Percentiles rank a stretch among this genome's conserved stretches.
These are phyloP conservation scores for Alces alces DNA, from an alignment of 2,113 vertebrate genomes.

Conservation along the genomic window DNA sequence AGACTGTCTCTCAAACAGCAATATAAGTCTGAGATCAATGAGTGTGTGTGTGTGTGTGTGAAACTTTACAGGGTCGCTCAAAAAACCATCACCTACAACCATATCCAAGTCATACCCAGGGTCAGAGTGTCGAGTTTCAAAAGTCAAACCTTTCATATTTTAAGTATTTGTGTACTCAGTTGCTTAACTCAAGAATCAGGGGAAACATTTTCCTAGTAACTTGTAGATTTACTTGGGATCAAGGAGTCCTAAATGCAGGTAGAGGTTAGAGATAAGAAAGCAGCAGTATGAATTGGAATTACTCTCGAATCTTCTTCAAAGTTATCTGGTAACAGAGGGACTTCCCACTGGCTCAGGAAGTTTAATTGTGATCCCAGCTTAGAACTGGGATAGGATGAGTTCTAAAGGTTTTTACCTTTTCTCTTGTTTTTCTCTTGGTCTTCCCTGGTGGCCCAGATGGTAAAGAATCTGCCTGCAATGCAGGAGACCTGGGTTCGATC, in stretches of 20 bases:
- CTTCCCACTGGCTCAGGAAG: not conserved
- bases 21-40: not conserved
- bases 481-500: not conserved
- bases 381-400: not conserved
- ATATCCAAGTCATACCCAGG: rapidly evolving
- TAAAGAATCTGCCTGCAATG: not conserved
- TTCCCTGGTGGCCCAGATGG: not conserved
- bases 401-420: not conserved
- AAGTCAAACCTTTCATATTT: not conserved
- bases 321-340: not conserved
- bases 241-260: not conserved
- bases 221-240: not conserved
- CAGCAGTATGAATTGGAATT: not conserved
- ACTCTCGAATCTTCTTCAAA: not conserved
- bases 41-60: not conserved
- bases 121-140: not conserved
- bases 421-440: not conserved
- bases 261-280: not conserved
- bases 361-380: not conserved
- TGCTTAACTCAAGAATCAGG: not conserved
- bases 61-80: rapidly evolving
- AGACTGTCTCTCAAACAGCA: not conserved
- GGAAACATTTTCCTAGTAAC: not conserved
- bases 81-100: no score
- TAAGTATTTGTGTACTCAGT: not conserved